Conservation (phyloP, 2,797 vertebrate genomes). For the Parambassis ranga region DNA sequence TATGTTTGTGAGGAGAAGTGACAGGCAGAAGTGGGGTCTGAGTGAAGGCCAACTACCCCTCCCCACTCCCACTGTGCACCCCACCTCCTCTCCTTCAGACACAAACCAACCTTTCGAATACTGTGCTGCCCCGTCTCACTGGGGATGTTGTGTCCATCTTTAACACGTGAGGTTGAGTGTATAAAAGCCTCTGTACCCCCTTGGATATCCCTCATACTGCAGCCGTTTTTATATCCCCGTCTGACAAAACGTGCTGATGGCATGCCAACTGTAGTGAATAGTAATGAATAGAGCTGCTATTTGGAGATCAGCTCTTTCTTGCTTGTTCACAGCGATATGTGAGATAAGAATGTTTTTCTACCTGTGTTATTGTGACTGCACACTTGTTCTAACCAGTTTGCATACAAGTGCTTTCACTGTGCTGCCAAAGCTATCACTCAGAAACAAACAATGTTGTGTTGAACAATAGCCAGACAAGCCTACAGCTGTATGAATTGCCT, state of each 20-base stretch:
- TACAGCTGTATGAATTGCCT: constrained; percentile 65
- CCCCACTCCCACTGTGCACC: constrained; percentile 39
- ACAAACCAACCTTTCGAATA: constrained; percentile 50
- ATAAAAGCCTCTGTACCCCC: constrained; percentile 60
- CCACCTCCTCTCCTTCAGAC: constrained; percentile 49
- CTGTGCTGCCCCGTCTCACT: constrained; percentile 46
- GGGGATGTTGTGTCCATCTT: constrained; percentile 64
- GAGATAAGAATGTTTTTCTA: constrained; percentile 57
- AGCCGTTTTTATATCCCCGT: constrained; percentile 56
- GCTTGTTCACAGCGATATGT: constrained; percentile 52
- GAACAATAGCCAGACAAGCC: constrained; percentile 78
- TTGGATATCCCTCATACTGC: constrained; percentile 61
- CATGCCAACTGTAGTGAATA: constrained; percentile 42
- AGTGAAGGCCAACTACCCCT: constrained; percentile 76
- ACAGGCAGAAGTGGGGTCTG: constrained; percentile 83
- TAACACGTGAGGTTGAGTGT: constrained; percentile 57
- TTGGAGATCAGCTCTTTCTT: constrained; percentile 38
- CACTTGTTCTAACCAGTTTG: constrained; percentile 77
- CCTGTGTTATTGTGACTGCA: constrained; percentile 68
- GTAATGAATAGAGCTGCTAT: constrained; percentile 54
- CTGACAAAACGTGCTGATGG: constrained; percentile 64
- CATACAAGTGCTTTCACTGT: constrained; percentile 57
- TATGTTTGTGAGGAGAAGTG: constrained; percentile 85
- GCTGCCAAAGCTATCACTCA: constrained; percentile 71
- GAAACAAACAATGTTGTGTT: constrained; percentile 71